Conservation (phyloP, 2,113 vertebrate species). For the Dasyornis broadbenti region DNA sequence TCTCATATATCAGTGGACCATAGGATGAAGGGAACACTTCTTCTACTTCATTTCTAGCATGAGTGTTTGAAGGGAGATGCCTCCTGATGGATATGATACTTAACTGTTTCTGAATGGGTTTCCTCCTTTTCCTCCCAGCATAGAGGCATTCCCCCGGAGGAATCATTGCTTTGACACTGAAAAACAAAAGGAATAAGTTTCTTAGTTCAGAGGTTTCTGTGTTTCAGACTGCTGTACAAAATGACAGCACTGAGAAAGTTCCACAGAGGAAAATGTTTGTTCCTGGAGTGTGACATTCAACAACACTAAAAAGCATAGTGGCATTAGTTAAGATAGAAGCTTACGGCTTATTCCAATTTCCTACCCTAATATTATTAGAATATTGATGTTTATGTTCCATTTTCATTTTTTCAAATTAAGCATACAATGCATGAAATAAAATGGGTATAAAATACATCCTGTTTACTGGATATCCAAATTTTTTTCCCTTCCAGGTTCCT, state of each 20-base stretch:
- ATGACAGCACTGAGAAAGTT: not conserved
- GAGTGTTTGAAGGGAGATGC: fast-evolving
- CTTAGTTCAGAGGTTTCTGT: not conserved
- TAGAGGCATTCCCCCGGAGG: slow-evolving; percentile 93
- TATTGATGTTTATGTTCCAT: slow-evolving; percentile 42
- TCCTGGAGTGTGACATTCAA: slow-evolving; percentile 35
- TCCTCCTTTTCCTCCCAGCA: slow-evolving; percentile 91
- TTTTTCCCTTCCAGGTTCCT: not conserved
- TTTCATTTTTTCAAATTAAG: slow-evolving; percentile 54
- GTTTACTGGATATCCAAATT: not conserved
- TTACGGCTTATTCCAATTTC: slow-evolving; percentile 46
- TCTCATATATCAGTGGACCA: not conserved
- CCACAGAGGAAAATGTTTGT: not conserved
- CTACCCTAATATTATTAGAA: slow-evolving; percentile 59
- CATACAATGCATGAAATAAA: not conserved
- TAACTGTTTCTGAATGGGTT: slow-evolving; percentile 95
- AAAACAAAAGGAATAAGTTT: slow-evolving; percentile 53
- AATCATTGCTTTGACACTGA: slow-evolving; percentile 83
- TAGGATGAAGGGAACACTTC: not conserved
- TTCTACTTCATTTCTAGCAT: not conserved
- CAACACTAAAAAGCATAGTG: slow-evolving; percentile 7
- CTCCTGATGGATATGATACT: slow-evolving; percentile 47
- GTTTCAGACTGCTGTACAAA: not conserved
- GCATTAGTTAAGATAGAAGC: slow-evolving; percentile 48
- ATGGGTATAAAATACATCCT: slow-evolving; percentile 40